phyloP scores from a whole-genome alignment of 2,113 vertebrate genomes.

The Oxyura jamaicensis region DNA sequence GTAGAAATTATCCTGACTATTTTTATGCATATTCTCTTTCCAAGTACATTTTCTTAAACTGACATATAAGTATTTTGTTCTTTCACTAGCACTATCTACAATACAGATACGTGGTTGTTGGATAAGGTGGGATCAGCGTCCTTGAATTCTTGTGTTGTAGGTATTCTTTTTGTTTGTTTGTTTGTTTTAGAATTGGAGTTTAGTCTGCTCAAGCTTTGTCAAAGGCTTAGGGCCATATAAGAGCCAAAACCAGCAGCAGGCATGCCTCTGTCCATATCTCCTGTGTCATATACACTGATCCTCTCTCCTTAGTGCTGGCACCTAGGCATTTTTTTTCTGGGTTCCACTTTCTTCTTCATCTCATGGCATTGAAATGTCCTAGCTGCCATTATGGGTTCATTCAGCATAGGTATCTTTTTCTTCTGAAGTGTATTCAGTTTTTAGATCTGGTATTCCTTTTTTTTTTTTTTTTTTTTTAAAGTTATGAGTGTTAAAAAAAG shows the following conservation, averaged over 20 bases:
- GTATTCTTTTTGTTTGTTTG: not conserved
- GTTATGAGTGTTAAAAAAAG: not conserved
- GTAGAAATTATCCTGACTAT: not conserved
- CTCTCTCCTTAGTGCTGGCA: not conserved
- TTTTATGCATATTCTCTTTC: not conserved
- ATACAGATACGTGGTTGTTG: not conserved
- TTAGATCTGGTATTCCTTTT: not conserved
- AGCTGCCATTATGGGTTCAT: not conserved
- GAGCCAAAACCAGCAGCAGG: not conserved
- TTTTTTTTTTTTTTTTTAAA: not conserved
- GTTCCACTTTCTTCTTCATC: not conserved
- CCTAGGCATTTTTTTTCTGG: not conserved
- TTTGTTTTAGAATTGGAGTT: not conserved
- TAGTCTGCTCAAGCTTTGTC: not conserved
- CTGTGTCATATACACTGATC: not conserved
- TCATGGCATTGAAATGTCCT: too few relatives aligned
- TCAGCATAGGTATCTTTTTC: not conserved
- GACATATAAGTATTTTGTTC: not conserved
- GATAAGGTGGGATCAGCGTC: not conserved
- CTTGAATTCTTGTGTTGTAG: not conserved
- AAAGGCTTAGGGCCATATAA: not conserved
- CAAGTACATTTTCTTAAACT: not conserved
- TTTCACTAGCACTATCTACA: not conserved
- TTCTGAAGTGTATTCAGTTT: not conserved
- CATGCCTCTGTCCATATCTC: not conserved